A percentile compares a stretch with the other conserved stretches of the same genome.
phyloP scores from a whole-genome alignment of 1,140 invertebrate genomes.

The Lycorma delicatula region DNA sequence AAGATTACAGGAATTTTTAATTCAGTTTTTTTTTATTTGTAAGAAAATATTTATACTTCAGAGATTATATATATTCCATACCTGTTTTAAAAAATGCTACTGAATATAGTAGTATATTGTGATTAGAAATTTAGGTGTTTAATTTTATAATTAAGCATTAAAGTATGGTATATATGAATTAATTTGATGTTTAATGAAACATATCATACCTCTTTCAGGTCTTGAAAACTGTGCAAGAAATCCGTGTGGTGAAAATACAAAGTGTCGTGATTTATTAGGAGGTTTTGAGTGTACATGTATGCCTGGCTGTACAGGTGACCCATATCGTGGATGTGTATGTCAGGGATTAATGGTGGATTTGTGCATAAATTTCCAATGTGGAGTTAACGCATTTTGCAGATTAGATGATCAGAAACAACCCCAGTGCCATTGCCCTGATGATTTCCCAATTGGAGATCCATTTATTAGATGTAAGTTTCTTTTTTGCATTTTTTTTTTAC shows the following conservation, averaged over 20 bases:
- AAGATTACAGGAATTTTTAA: no score
- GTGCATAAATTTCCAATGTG: slow-evolving; percentile 65
- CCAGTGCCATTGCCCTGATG: slow-evolving; percentile 73
- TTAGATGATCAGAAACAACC: slow-evolving; percentile 49
- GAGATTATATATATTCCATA: no score
- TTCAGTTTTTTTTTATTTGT: no score
- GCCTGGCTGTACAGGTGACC: slow-evolving; percentile 71
- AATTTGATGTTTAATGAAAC: no score
- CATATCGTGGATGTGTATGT: slow-evolving; percentile 67
- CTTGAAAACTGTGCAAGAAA: slow-evolving; percentile 60
- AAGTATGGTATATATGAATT: background rate
- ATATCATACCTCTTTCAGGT: slow-evolving; percentile 37
- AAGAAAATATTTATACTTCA: no score
- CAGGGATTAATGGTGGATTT: slow-evolving; percentile 47
- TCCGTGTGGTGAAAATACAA: slow-evolving; percentile 76
- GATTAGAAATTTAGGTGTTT: no score
- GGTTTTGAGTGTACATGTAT: slow-evolving; percentile 69
- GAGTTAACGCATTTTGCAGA: slow-evolving; percentile 70
- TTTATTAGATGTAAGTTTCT: slow-evolving; percentile 65
- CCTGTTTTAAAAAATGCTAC: no score
- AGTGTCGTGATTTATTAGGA: slow-evolving; percentile 59
- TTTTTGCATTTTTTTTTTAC: no score
- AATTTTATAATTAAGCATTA: background rate
- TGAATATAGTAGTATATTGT: no score
- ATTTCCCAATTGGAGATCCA: slow-evolving; percentile 74